These are phyloP conservation scores for Pygoscelis adeliae DNA, from an alignment of 2,113 vertebrate genomes.

Conservation along the genomic window DNA sequence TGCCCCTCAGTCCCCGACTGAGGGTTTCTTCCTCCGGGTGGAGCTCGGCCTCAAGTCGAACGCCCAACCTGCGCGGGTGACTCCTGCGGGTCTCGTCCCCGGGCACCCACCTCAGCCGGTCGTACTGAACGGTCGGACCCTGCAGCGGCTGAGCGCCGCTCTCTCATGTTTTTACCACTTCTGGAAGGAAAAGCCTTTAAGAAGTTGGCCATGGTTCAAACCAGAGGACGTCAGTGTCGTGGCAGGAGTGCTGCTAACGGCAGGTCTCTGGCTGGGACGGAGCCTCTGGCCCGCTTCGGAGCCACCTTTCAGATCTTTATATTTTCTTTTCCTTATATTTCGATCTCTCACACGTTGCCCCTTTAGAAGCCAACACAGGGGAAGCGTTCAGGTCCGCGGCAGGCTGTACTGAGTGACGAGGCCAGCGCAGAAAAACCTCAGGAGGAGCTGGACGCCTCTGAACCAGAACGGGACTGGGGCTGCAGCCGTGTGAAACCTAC, in stretches of 20 bases:
- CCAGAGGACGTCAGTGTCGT: accelerated
- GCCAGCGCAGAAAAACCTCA: accelerated
- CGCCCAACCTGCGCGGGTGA: accelerated
- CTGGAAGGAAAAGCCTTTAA: neutral
- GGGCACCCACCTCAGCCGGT: accelerated
- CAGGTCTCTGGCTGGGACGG: too few relatives aligned
- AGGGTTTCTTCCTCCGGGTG: neutral
- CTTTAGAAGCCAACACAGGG: neutral
- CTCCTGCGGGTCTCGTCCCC: neutral
- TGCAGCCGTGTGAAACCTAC: neutral
- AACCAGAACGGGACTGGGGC: neutral
- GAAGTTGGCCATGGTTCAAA: accelerated
- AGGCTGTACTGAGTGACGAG: accelerated
- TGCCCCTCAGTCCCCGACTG: accelerated
- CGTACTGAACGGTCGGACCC: accelerated
- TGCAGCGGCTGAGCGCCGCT: accelerated
- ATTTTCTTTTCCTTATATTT: neutral
- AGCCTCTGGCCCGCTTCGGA: neutral
- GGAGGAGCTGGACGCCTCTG: neutral
- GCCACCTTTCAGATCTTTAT: neutral
- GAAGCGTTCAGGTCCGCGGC: accelerated
- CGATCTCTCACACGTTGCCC: accelerated
- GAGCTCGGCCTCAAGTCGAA: neutral
- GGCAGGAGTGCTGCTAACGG: accelerated
- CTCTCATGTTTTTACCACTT: accelerated